Evolutionary conservation across 2,888 invertebrate genomes (phyloP), one percentile per base, ranked within the genome.

Genomic region (Drosophila pseudotalamancana): DNA sequence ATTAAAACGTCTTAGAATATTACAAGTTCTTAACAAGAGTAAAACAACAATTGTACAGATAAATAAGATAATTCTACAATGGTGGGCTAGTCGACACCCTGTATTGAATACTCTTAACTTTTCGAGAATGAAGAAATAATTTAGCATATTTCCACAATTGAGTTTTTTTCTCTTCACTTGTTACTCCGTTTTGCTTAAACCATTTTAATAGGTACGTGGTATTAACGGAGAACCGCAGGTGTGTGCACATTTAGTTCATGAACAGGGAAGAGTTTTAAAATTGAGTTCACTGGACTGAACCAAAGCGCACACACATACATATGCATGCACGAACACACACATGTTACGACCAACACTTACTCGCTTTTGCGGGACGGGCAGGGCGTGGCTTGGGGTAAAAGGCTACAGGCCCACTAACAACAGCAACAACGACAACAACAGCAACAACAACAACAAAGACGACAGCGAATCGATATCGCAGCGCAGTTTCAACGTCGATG

Each of bases 241-340:
- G 50, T 18, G 12, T 14, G 42, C 27, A 48, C n/a, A 37, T 56
- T 32, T 54, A 70, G 71, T 62, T 71, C 71, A 71, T 56, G 45
- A 75, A 35, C 64, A 62, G 64, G 39, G 21, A 57, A 46, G 56
- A 70, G 49, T 50, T 75, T 42, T n/a, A 27, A 72, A 56, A 76
- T 76, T 14, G 59, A 76, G 72, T 72, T 72, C 72, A 72, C 55
- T 72, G 72, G 77, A 76, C 72, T 76, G 77, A 76, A 72, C 45
- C 55, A 68, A 74, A 63, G 39, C 56, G 37, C 62, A 62, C 35
- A 45, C 21, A 34, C 19, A 16, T 6, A 49, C 50, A 27, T 21
- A 40, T n/a, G 18, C 53, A 25, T 1, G 29, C 39, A 34, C 4
- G 31, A 29, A 16, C 21, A 23, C 8, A 6, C 25, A 56, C 34